Base-by-base conservation (phyloP, 1,140 invertebrate species). In the Cataglyphis hispanica region DNA sequence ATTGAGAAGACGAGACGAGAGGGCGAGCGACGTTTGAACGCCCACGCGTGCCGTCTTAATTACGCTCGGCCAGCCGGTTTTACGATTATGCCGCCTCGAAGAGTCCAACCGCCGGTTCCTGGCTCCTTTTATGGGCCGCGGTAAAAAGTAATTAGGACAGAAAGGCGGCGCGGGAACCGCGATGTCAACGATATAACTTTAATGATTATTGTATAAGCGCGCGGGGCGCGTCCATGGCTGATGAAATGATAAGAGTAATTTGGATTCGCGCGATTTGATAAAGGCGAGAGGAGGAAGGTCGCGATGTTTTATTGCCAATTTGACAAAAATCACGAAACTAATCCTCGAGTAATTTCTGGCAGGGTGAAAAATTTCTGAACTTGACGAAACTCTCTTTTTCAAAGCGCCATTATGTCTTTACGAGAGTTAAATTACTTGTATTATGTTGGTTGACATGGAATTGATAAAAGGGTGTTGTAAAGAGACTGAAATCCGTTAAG, bases 41-140 rank as follows among this genome's bases (percentile, higher is more conserved):
- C 90, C 91, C 87, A 91, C 91, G 90, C 84, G 85, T 84, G 69
- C 84, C 80, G 88, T 91, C 91, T 90, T 91, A 91, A 91, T 91
- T 91, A 91, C 88, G 72, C 60, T 61, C 58, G 66, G 8, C 72
- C 69, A 69, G 64, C 76, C 67, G 80, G 88, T 89, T 91, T 90
- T 91, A 91, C 81, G 85, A 89, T 91, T 89, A 89, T 84, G 72
- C 76, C 80, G 70, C 46, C 84, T 87, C 78, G 83, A 89, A 69
- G 25, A 88, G 69, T 19, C 6, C 72, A 46, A 72, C 67, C 78
- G 60, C 19, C 66, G 31, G 46, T 50, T n/a, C 76, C 64, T 66
- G 72, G 40, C 75, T 84, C 84, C 89, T 87, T 90, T 89, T 87
- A 89, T 89, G 75, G 88, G 22, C 60, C 60, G 85, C 74, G 87